These are phyloP conservation scores for Tetranychus urticae DNA, from an alignment of 1,140 invertebrate genomes.

Conservation along the genomic window DNA sequence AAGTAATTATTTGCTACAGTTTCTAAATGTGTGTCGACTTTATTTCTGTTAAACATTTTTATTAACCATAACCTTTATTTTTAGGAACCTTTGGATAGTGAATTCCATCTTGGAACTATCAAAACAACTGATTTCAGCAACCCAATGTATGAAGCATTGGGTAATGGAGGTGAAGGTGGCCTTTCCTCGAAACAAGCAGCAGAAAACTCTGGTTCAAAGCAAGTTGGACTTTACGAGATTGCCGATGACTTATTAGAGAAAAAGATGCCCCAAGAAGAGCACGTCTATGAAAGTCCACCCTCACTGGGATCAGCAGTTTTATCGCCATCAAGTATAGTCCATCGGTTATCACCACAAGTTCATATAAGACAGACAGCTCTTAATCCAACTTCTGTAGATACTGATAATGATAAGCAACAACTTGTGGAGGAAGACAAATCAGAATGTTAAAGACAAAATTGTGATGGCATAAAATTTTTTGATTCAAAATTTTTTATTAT, in stretches of 20 bases:
- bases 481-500: no score
- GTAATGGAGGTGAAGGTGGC: constrained; percentile 5
- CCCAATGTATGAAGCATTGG: constrained; percentile 71
- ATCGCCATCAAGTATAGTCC: constrained; percentile 50
- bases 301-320: constrained; percentile 30
- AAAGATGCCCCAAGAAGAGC: constrained; percentile 23
- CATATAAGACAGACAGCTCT: constrained; percentile 46
- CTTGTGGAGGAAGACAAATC: constrained; percentile 59
- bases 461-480: background rate
- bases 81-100: constrained; percentile 40
- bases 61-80: constrained; percentile 1
- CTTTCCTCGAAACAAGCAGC: background rate
- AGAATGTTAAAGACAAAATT: constrained; percentile 17
- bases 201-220: constrained; percentile 6
- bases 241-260: constrained; percentile 43
- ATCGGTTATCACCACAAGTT: constrained; percentile 39
- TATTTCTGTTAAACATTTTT: constrained; percentile 1
- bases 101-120: constrained; percentile 45
- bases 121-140: constrained; percentile 65
- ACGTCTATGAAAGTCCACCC: constrained; percentile 20
- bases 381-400: constrained; percentile 52
- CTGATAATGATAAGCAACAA: constrained; percentile 72
- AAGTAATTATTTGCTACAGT: constrained; percentile 9
- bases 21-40: background rate
- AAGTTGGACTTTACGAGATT: constrained; percentile 25